Evolutionary conservation across 2,113 vertebrate genomes (phyloP).

Genomic region (Heptranchias perlo): DNA sequence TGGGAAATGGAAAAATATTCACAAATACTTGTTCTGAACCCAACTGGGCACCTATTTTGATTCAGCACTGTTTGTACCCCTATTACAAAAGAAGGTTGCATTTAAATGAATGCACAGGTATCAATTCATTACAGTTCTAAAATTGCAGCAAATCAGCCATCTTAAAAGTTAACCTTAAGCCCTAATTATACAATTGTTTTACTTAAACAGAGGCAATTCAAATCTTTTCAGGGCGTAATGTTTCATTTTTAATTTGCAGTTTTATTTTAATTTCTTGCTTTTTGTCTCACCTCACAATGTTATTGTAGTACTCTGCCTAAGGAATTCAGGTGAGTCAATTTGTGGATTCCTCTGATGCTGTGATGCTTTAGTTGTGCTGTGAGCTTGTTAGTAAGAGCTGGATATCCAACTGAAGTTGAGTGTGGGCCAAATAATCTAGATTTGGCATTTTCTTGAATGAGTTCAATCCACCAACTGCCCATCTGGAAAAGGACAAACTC

Average conservation of each 20-base stretch:
- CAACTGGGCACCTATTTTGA: neutral
- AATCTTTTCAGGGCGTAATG: neutral
- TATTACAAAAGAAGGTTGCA: neutral
- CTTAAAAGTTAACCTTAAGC: neutral
- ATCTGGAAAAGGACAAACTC: neutral
- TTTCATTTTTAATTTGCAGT: neutral
- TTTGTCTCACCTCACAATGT: neutral
- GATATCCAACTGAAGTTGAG: neutral
- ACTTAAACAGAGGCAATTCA: neutral
- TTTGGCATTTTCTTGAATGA: neutral
- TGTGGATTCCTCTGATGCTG: neutral
- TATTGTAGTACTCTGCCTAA: neutral
- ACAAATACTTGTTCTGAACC: neutral
- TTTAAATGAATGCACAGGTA: neutral
- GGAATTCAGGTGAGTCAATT: neutral
- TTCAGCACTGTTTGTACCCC: neutral
- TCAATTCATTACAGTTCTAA: neutral
- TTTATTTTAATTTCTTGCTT: neutral
- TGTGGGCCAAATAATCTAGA: neutral
- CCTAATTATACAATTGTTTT: neutral
- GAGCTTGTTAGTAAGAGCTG: neutral
- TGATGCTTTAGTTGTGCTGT: neutral
- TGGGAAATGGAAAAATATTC: neutral
- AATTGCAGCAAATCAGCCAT: neutral
- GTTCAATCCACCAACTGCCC: neutral